Evolutionary conservation across 2,797 vertebrate genomes (phyloP).

Genomic region (Megalops cyprinoides): DNA sequence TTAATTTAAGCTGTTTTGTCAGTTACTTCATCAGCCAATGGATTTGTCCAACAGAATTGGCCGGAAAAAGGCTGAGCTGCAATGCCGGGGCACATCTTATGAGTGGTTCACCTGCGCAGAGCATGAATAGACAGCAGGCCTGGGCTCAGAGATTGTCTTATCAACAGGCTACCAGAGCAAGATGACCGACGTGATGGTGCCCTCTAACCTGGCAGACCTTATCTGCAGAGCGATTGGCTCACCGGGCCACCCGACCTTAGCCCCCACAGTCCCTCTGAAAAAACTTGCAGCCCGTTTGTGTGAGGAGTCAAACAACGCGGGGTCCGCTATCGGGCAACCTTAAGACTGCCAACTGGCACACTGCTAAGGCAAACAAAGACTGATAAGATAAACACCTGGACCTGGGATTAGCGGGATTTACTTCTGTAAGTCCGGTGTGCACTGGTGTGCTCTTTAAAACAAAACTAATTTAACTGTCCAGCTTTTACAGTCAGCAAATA

Average conservation of each 20-base stretch:
- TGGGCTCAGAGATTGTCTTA: neutral
- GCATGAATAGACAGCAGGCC: neutral
- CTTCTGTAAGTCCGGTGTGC: neutral
- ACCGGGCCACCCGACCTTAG: slow-evolving; percentile 6
- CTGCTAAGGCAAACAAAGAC: neutral
- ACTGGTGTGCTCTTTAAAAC: too few species aligned
- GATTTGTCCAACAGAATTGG: neutral
- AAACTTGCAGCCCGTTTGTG: neutral
- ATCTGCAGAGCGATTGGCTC: neutral
- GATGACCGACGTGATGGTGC: neutral
- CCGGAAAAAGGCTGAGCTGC: neutral
- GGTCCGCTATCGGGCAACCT: slow-evolving; percentile 14
- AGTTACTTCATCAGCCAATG: neutral
- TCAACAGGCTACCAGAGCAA: neutral
- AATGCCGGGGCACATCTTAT: neutral
- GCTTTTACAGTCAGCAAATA: too few species aligned
- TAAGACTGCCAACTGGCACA: neutral
- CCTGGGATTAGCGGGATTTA: neutral
- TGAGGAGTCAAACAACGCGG: neutral
- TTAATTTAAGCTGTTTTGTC: neutral
- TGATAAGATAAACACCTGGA: slow-evolving; percentile 2
- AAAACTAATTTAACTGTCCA: too few species aligned
- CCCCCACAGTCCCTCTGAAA: neutral
- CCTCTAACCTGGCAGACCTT: neutral
- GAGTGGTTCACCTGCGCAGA: neutral